These are phyloP conservation scores for Petrosia ficiformis DNA, from an alignment of 37 sponge, comb jelly and placozoan species.

Conservation along the genomic window DNA sequence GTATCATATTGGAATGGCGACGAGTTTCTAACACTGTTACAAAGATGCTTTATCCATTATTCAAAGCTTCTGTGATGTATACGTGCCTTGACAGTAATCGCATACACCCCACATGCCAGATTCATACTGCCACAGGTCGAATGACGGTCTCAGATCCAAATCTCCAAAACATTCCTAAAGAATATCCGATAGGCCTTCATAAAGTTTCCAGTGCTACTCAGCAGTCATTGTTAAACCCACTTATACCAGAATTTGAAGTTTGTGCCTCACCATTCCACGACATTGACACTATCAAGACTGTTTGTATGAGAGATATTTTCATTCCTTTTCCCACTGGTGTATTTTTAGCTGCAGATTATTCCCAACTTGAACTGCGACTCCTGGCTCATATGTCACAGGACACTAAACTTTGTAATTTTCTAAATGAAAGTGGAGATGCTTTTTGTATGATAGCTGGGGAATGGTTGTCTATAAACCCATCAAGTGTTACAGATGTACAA, in stretches of 20 bases:
- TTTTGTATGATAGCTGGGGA: slow-evolving; percentile 89
- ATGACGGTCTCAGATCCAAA: slow-evolving; percentile 80
- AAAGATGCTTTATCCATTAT: slow-evolving; percentile 80
- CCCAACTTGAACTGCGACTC: slow-evolving; percentile 94
- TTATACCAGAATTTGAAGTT: background rate
- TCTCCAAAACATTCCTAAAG: slow-evolving; percentile 91
- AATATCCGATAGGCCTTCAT: slow-evolving; percentile 62
- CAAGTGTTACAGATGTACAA: slow-evolving; percentile 54
- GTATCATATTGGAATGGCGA: slow-evolving; percentile 87
- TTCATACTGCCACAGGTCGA: slow-evolving; percentile 93
- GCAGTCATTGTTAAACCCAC: slow-evolving; percentile 24
- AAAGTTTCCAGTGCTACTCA: slow-evolving; percentile 5
- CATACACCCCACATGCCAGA: slow-evolving; percentile 55
- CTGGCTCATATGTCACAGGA: slow-evolving; percentile 92
- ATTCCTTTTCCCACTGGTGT: slow-evolving; percentile 57
- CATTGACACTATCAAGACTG: background rate
- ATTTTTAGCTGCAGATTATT: slow-evolving; percentile 93
- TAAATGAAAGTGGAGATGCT: slow-evolving; percentile 88
- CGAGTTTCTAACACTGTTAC: slow-evolving; percentile 76
- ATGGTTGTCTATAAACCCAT: slow-evolving; percentile 61
- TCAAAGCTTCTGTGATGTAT: slow-evolving; percentile 21
- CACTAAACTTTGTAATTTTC: slow-evolving; percentile 41
- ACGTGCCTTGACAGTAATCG: slow-evolving; percentile 18
- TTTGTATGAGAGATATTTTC: slow-evolving; percentile 74
- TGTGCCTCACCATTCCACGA: background rate